A percentile compares a stretch with the other conserved stretches of the same genome.
Evolutionary conservation across 23 tunicate genomes (phyloP).

Genomic region (Ciona savignyi): DNA sequence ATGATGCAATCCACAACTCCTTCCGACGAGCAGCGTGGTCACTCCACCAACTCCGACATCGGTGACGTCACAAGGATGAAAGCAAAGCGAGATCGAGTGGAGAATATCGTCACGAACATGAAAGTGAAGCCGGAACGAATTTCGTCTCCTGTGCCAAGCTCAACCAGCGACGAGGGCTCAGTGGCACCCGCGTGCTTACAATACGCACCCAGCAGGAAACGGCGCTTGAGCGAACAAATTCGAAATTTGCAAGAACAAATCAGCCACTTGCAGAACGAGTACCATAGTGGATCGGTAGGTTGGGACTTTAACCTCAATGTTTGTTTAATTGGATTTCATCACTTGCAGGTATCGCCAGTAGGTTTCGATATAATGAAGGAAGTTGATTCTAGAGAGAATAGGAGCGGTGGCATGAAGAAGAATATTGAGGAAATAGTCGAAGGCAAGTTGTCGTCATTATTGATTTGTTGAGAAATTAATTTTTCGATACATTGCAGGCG

Average conservation of each 20-base stretch:
- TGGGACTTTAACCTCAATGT: not conserved
- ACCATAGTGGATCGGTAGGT: not conserved
- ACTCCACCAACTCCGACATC: not conserved
- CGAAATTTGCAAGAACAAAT: not conserved
- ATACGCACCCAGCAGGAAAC: not conserved
- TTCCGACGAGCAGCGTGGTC: constrained; percentile 1
- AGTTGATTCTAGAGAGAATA: too few relatives aligned
- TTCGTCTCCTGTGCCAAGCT: not conserved
- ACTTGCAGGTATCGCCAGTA: not conserved
- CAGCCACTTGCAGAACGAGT: not conserved
- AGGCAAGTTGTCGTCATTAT: too few relatives aligned
- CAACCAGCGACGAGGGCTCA: not conserved
- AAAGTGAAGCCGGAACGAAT: constrained; percentile 18
- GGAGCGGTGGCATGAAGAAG: too few relatives aligned
- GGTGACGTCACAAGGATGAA: constrained; percentile 8
- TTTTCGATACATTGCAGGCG: constrained; percentile 36
- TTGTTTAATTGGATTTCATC: not conserved
- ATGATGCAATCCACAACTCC: too few relatives aligned
- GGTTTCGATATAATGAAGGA: too few relatives aligned
- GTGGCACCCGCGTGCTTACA: not conserved
- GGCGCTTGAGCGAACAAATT: not conserved
- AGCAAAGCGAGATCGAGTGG: constrained; percentile 60
- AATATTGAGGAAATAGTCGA: too few relatives aligned
- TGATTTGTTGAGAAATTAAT: too few relatives aligned
- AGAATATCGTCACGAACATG: constrained; percentile 62